Conservation (phyloP, 2,888 invertebrate genomes). For the Tenthredo scrophulariae region DNA sequence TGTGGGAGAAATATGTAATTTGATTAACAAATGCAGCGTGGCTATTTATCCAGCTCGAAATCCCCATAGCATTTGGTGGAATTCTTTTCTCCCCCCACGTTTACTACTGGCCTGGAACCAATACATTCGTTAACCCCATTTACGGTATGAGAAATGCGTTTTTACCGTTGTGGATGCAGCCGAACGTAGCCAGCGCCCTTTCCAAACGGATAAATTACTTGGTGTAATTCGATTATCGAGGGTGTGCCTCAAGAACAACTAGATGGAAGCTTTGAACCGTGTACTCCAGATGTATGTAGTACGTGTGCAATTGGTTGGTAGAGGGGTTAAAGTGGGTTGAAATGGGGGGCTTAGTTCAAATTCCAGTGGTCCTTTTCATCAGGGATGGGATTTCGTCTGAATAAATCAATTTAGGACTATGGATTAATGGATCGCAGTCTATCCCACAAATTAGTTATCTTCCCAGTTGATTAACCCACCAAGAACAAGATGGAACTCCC, state of each 20-base stretch:
- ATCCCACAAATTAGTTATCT: slow-evolving; percentile 43
- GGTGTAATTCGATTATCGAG: slow-evolving; percentile 51
- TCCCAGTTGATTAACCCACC: slow-evolving; percentile 7
- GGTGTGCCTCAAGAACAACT: slow-evolving; percentile 31
- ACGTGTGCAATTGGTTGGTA: background rate
- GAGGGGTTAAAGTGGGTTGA: background rate
- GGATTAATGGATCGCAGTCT: slow-evolving; percentile 49
- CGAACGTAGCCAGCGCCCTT: background rate
- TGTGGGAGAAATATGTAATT: background rate
- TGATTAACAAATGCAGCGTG: background rate
- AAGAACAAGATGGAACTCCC: background rate
- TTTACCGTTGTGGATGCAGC: slow-evolving; percentile 6
- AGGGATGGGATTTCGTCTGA: slow-evolving; percentile 47
- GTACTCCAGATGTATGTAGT: slow-evolving; percentile 25
- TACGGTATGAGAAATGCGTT: background rate
- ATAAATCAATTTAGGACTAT: slow-evolving; percentile 47
- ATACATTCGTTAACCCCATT: slow-evolving; percentile 32
- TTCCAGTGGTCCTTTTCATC: slow-evolving; percentile 45
- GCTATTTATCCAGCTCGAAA: slow-evolving; percentile 20
- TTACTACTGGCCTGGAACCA: background rate
- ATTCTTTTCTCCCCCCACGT: background rate
- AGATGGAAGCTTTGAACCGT: slow-evolving; percentile 28
- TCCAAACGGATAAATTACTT: slow-evolving; percentile 37
- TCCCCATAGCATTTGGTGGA: background rate
- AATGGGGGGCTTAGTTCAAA: slow-evolving; percentile 15